A percentile compares a stretch with the other conserved stretches of the same genome.
phyloP scores from a whole-genome alignment of 1,140 invertebrate species.

The Fopius arisanus region DNA sequence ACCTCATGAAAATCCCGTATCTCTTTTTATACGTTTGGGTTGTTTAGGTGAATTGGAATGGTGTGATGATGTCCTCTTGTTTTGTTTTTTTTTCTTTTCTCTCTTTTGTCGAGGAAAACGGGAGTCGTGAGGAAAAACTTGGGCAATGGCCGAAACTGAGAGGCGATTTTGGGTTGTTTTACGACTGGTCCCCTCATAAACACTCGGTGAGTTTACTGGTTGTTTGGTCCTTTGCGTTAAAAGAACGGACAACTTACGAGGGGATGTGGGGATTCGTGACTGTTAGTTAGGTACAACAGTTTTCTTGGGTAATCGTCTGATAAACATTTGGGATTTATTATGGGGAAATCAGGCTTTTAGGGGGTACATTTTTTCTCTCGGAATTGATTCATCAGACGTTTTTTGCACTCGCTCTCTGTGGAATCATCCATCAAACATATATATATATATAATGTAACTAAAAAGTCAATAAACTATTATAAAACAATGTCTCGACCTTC shows the following conservation, averaged over 20 bases:
- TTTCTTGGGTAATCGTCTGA: constrained; percentile 3
- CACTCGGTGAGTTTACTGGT: constrained; percentile 59
- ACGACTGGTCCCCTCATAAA: constrained; percentile 59
- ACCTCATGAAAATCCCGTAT: constrained; percentile 31
- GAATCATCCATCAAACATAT: too few species aligned
- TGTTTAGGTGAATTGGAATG: constrained; percentile 2
- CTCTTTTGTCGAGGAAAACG: constrained; percentile 16
- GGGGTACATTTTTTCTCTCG: background rate
- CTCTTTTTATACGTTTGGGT: constrained; percentile 22
- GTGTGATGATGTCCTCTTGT: constrained; percentile 14
- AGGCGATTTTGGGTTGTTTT: constrained; percentile 55
- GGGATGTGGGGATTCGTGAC: background rate
- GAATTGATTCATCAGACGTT: background rate
- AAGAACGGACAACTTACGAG: background rate
- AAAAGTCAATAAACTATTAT: too few species aligned
- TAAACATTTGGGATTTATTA: constrained; percentile 1
- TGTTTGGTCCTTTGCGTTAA: constrained; percentile 53
- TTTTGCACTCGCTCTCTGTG: too few species aligned
- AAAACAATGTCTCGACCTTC: too few species aligned
- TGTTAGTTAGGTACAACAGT: background rate
- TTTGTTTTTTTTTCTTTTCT: constrained; percentile 26
- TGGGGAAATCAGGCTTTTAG: background rate
- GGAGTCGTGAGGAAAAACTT: constrained; percentile 40
- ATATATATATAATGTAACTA: too few species aligned
- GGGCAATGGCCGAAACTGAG: constrained; percentile 44